phyloP scores from a whole-genome alignment of 1,140 invertebrate genomes.

The Meloidogyne exigua region DNA sequence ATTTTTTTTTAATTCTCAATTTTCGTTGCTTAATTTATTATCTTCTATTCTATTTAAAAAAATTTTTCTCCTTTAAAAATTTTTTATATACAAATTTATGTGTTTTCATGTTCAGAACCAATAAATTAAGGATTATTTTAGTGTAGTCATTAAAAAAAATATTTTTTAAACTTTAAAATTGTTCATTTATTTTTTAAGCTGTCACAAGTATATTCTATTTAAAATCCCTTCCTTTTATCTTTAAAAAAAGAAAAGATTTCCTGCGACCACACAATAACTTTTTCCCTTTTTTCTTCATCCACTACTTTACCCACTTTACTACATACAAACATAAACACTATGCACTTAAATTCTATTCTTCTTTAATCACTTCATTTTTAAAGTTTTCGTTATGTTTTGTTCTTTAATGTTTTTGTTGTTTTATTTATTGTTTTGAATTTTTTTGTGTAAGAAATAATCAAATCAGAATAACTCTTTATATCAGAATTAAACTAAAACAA shows the following conservation, averaged over 20 bases:
- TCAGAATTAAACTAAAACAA: too few relatives aligned
- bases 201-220: background rate
- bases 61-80: too few relatives aligned
- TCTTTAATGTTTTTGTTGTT: background rate
- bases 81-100: too few relatives aligned
- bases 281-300: background rate
- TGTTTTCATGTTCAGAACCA: too few relatives aligned
- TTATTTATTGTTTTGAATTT: background rate
- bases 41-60: too few relatives aligned
- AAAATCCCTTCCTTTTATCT: background rate
- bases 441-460: background rate
- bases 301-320: background rate
- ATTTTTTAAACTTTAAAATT: background rate
- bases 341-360: background rate
- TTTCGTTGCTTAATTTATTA: too few relatives aligned
- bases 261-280: background rate
- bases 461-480: background rate
- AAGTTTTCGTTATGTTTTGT: background rate
- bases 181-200: background rate
- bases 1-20: too few relatives aligned
- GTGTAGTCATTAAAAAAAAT: too few relatives aligned
- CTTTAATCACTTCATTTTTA: background rate
- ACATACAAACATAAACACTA: too few relatives aligned
- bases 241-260: background rate
- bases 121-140: too few relatives aligned